Evolutionary conservation across 2,797 vertebrate genomes (phyloP), one percentile per base, ranked within the genome.

Genomic region (Perodicticus potto): DNA sequence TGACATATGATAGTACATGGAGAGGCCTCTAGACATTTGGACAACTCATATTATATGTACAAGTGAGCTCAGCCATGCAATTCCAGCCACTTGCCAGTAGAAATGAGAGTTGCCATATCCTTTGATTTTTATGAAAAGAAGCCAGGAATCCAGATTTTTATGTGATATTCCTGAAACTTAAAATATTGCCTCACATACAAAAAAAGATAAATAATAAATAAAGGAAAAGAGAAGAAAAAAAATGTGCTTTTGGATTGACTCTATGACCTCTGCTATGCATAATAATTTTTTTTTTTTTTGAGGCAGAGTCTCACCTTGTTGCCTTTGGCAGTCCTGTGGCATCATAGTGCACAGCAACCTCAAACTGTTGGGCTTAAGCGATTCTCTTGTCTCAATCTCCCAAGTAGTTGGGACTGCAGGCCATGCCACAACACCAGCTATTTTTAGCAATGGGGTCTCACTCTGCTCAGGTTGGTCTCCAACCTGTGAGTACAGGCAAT

Each of bases 101-200:
- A 95, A 82, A 77, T 76, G 23, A 61, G 55, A 87, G 25, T 53
- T 88, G 29, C 19, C 32, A 86, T 72, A 92, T 37, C 23, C 4
- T 84, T 25, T n/a, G 3, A 22, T 78, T 93, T 91, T 91, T 91
- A 81, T 84, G 40, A 85, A 23, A 22, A 86, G 65, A 88, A 94
- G 14, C 10, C 19, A 77, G 37, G 25, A 67, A 40, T 70, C 22
- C n/a, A 67, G 67, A 72, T 49, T 89, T 97, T 91, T 83, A 89
- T 95, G 16, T 87, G 29, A 73, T 85, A 93, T 49, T 9, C 32
- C 37, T 89, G 16, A 91, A 94, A 86, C 13, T 93, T 81, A 59
- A 76, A 84, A 59, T 84, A 11, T 73, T 90, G 17, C 85, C n/a
- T 92, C 57, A 43, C 78, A 86, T 92, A 92, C 92, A 45, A 59